Percentiles rank a stretch among this genome's conserved stretches.
Evolutionary conservation across 1,140 invertebrate genomes (phyloP).

Genomic region (Oryctes rhinoceros): DNA sequence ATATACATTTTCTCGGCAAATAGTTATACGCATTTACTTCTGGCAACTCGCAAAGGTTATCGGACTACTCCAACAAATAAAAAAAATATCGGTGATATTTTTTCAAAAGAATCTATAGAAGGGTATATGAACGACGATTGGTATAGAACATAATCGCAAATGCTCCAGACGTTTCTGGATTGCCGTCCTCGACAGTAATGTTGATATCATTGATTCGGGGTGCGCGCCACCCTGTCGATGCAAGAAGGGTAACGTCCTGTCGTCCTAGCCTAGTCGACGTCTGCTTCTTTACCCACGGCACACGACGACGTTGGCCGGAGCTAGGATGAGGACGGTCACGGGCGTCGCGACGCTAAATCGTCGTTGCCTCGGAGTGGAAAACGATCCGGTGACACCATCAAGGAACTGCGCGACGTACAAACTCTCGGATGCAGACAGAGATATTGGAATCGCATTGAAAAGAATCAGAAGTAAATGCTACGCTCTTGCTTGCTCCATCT

Average conservation of each 20-base stretch:
- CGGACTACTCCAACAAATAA: neutral
- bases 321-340: neutral
- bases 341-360: neutral
- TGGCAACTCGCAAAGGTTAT: neutral
- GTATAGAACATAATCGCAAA: neutral
- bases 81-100: neutral
- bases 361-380: neutral
- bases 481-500: neutral
- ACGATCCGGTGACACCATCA: constrained; percentile 2
- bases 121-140: neutral
- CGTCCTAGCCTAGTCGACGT: constrained; percentile 12
- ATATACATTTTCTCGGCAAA: too few relatives aligned
- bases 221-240: neutral
- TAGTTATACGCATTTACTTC: too few relatives aligned
- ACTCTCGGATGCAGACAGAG: neutral
- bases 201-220: constrained; percentile 9
- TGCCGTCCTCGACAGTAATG: neutral
- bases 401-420: neutral
- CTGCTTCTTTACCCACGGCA: neutral
- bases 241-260: constrained; percentile 8
- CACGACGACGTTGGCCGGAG: neutral
- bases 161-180: neutral
- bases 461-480: neutral
- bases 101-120: neutral
- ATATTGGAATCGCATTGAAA: neutral